A percentile compares a stretch with the other conserved stretches of the same genome.
These are phyloP conservation scores for Ia io DNA, from an alignment of 2,113 vertebrate genomes.

Conservation along the genomic window DNA sequence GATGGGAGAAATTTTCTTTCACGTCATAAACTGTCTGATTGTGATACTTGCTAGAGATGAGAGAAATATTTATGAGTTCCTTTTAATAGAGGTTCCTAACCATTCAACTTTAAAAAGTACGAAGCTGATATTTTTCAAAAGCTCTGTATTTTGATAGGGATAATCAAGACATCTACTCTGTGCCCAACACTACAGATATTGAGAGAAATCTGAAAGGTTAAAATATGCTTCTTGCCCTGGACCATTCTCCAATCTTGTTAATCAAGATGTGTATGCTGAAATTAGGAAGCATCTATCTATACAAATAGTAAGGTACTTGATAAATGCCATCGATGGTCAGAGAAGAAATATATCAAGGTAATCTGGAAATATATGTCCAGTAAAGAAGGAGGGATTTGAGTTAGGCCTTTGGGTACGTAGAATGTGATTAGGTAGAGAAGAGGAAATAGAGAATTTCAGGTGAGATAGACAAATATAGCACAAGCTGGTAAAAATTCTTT, in stretches of 20 bases:
- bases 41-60: background rate
- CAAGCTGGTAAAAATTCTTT: background rate
- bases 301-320: background rate
- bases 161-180: background rate
- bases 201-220: background rate
- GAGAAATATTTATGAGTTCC: background rate
- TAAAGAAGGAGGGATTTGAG: background rate
- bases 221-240: background rate
- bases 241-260: constrained; percentile 5
- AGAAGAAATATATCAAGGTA: background rate
- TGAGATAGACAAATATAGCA: background rate
- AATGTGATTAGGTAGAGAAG: background rate
- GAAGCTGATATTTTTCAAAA: background rate
- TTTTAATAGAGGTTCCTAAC: background rate
- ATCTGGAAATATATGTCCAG: background rate
- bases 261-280: constrained; percentile 2
- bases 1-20: background rate
- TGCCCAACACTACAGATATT: background rate
- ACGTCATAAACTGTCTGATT: background rate
- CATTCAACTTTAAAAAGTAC: background rate
- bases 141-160: background rate
- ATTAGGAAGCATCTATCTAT: background rate
- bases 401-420: background rate
- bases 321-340: background rate
- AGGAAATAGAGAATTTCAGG: background rate